These are phyloP conservation scores for Sus scrofa DNA, from an alignment of 2,113 vertebrate genomes.

Conservation along the genomic window T2T-Sscrofa CM000818.6:85333001-85333500, in stretches of 20 bases:
- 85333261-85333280: neutral
- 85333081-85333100: conserved; percentile 18
- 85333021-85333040: neutral
- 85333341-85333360: conserved; percentile 20
- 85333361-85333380: neutral
- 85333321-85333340: conserved; percentile 64
- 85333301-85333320: neutral
- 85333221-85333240: conserved; percentile 39
- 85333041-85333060: neutral
- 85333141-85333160: conserved; percentile 67
- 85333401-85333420: conserved; percentile 55
- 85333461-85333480: neutral
- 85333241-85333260: conserved; percentile 6
- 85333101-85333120: neutral
- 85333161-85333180: conserved; percentile 37
- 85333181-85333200: neutral
- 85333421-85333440: conserved; percentile 42
- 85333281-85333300: neutral
- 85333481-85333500: neutral
- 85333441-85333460: conserved; percentile 6
- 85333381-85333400: neutral
- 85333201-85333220: neutral
- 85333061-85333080: conserved; percentile 47
- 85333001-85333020: neutral
- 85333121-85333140: neutral